Conservation (phyloP, 2,113 vertebrate species). For the Nymphicus hollandicus region DNA sequence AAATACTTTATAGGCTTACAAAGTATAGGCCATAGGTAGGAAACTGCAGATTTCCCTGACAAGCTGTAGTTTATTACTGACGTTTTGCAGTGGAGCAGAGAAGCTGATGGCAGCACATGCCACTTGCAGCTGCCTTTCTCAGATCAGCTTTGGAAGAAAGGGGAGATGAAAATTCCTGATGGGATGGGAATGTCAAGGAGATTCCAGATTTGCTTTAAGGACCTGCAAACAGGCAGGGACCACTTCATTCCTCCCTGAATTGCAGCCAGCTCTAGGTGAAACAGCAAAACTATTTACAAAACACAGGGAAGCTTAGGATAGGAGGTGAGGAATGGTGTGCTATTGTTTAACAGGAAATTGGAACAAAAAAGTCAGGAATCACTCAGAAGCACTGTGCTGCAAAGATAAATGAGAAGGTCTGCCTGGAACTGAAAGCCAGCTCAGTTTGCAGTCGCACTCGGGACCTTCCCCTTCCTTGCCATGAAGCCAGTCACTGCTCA, state of each 20-base stretch:
- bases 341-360: neutral
- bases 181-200: neutral
- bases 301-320: neutral
- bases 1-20: neutral
- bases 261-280: neutral
- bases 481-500: neutral
- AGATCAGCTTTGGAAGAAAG: neutral
- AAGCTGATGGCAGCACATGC: neutral
- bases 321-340: neutral
- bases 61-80: neutral
- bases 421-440: neutral
- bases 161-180: neutral
- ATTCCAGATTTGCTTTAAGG: neutral
- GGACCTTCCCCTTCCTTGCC: neutral
- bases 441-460: neutral
- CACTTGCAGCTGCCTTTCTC: neutral
- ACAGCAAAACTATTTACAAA: neutral
- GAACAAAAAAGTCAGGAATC: slow-evolving; percentile 22
- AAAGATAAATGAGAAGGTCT: neutral
- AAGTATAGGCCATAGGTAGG: neutral
- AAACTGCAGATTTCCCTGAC: neutral
- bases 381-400: neutral
- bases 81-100: neutral
- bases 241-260: neutral
- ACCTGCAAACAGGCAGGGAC: neutral